phyloP scores from a whole-genome alignment of 2,113 vertebrate species.

The Cephalopterus ornatus region DNA sequence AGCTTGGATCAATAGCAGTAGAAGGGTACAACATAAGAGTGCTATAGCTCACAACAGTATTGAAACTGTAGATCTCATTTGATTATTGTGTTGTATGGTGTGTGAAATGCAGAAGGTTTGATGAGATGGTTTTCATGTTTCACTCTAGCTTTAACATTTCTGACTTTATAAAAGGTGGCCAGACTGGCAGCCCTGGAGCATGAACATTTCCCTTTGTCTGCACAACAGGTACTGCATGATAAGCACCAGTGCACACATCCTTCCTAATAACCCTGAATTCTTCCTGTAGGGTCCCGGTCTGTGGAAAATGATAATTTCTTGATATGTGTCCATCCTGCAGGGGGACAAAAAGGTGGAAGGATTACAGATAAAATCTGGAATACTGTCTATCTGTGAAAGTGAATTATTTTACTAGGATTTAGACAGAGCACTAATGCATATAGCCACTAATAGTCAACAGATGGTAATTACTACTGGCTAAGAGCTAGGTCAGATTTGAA shows the following conservation, averaged over 20 bases:
- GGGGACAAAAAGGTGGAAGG: not conserved
- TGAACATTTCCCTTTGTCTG: not conserved
- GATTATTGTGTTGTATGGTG: not conserved
- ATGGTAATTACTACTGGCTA: conserved; percentile 31
- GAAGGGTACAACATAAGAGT: not conserved
- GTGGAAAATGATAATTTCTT: not conserved
- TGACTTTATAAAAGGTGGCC: not conserved
- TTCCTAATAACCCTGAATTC: not conserved
- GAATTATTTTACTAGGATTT: not conserved
- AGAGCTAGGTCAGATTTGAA: conserved; percentile 30
- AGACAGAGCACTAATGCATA: not conserved
- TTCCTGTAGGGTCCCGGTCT: not conserved
- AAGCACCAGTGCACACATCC: not conserved
- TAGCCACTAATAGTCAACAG: conserved; percentile 34
- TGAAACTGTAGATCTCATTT: not conserved
- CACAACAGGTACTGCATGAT: not conserved
- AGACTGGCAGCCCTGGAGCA: not conserved
- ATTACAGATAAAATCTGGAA: not conserved
- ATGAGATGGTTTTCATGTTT: not conserved
- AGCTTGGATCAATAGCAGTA: not conserved
- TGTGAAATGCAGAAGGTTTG: not conserved
- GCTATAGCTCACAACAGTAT: not conserved
- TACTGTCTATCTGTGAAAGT: not conserved
- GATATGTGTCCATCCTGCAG: not conserved
- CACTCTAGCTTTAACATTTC: not conserved